Conservation (phyloP, 2,113 vertebrate genomes). For the Bubo bubo region DNA sequence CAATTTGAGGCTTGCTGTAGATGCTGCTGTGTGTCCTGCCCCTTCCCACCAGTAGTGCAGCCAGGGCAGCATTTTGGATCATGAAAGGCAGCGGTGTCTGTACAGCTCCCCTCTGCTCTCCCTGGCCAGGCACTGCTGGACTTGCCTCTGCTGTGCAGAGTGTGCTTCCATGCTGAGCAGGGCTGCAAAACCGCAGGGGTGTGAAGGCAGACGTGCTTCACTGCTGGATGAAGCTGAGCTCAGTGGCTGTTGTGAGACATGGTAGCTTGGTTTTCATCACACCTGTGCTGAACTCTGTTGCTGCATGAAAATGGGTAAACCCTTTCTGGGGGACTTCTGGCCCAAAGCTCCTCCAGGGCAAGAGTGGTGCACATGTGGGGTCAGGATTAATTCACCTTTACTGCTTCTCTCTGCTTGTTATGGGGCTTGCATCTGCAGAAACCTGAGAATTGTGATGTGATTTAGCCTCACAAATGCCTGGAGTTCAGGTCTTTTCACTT, state of each 20-base stretch:
- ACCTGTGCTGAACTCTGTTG: neutral
- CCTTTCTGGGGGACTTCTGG: neutral
- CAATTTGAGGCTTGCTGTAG: neutral
- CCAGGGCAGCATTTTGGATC: neutral
- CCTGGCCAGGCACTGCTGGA: neutral
- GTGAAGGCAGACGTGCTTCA: neutral
- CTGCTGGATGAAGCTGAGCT: neutral
- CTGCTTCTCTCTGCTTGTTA: neutral
- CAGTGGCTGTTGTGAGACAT: fast-evolving
- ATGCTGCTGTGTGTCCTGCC: neutral
- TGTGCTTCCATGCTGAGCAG: neutral
- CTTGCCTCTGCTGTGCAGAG: neutral
- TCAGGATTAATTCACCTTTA: neutral
- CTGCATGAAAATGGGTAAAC: neutral
- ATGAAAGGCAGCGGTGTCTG: neutral
- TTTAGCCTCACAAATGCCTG: neutral
- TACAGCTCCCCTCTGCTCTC: neutral
- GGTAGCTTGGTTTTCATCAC: neutral
- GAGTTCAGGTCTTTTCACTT: neutral
- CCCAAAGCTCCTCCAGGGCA: neutral
- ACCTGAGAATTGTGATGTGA: neutral
- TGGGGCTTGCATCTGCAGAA: neutral
- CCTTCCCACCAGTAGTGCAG: neutral
- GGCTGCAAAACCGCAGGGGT: neutral
- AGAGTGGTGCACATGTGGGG: neutral